Conservation (phyloP, 2,113 vertebrate species). For the Thryonomys swinderianus region DNA sequence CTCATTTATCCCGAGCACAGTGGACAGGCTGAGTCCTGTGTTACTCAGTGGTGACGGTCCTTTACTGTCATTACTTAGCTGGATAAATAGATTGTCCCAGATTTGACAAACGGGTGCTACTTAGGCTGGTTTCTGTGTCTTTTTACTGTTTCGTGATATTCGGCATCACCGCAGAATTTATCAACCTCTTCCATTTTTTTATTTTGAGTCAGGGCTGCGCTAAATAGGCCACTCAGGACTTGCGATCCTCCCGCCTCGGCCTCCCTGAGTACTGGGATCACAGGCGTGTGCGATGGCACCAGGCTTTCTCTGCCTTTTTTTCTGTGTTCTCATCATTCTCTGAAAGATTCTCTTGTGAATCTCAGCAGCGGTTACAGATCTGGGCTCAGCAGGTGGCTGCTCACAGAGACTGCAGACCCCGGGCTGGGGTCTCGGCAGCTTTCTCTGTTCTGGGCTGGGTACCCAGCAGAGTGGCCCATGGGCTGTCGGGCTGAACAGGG, state of each 20-base stretch:
- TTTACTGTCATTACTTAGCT: not conserved
- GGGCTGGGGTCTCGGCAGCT: not conserved
- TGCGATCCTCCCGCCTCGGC: not conserved
- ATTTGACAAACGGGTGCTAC: not conserved
- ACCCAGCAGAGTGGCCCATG: not conserved
- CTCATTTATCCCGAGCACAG: not conserved
- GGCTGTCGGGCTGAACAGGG: not conserved
- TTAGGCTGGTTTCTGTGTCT: not conserved
- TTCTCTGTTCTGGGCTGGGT: not conserved
- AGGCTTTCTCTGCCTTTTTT: not conserved
- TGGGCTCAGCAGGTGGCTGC: not conserved
- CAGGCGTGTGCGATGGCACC: not conserved
- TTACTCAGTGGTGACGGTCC: not conserved
- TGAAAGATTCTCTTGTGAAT: not conserved
- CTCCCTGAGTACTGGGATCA: not conserved
- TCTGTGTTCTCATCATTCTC: not conserved
- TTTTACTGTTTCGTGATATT: not conserved
- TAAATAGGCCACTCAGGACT: not conserved
- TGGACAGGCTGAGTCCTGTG: not conserved
- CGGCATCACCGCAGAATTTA: not conserved
- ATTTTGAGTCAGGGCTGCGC: not conserved
- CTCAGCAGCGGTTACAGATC: not conserved
- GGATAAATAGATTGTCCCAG: not conserved
- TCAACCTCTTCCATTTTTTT: not conserved
- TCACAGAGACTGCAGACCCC: not conserved